Conservation (phyloP, 2,888 invertebrate genomes). For the Therioaphis trifolii region DNA sequence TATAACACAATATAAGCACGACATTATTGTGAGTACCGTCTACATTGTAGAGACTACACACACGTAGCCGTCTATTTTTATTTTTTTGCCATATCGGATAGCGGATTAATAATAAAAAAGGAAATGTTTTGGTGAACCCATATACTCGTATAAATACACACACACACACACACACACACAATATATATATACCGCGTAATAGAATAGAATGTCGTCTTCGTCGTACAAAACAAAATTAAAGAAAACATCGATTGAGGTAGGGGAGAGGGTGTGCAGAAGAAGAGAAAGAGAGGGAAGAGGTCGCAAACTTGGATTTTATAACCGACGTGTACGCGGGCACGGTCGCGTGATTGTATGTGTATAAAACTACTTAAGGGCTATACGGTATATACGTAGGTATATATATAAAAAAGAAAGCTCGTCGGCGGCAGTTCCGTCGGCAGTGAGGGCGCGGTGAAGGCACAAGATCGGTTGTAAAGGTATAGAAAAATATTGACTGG, state of each 20-base stretch:
- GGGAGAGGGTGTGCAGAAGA: background rate
- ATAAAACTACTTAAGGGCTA: constrained; percentile 37
- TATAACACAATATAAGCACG: too few relatives aligned
- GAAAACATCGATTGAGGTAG: constrained; percentile 1
- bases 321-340: background rate
- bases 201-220: background rate
- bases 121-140: background rate
- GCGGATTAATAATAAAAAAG: background rate
- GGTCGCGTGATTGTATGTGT: background rate
- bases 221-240: constrained; percentile 30
- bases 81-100: background rate
- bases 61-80: background rate
- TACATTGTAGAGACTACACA: too few relatives aligned
- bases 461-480: constrained; percentile 12
- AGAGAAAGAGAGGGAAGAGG: background rate
- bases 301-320: constrained; percentile 28
- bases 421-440: background rate
- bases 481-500: constrained; percentile 54
- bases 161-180: background rate
- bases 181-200: background rate
- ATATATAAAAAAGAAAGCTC: background rate
- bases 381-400: background rate
- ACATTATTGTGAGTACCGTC: too few relatives aligned
- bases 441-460: background rate
- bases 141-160: too few relatives aligned